Conservation (phyloP, 2,797 vertebrate species). For the Pipistrellus kuhlii region DNA sequence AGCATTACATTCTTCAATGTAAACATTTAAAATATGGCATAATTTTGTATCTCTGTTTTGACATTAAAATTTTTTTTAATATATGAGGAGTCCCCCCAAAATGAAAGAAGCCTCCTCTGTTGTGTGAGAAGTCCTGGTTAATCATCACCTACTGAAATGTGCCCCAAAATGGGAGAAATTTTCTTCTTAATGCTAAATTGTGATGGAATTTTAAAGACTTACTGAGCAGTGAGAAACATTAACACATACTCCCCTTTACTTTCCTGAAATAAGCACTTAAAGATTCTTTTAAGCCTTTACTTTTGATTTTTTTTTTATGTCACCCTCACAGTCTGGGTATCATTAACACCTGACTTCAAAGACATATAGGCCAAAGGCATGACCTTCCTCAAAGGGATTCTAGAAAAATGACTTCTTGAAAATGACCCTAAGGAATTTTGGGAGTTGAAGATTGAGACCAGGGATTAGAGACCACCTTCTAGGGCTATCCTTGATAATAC, state of each 20-base stretch:
- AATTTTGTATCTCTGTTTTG: background rate
- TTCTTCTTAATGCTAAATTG: background rate
- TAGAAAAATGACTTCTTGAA: conserved; percentile 58
- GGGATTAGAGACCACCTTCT: background rate
- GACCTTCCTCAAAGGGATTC: conserved; percentile 48
- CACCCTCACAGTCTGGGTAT: conserved; percentile 35
- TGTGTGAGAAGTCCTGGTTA: background rate
- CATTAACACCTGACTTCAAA: conserved; percentile 70
- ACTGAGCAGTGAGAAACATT: conserved; percentile 19
- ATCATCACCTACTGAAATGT: background rate
- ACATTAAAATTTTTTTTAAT: background rate
- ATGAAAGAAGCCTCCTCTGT: background rate
- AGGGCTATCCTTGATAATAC: background rate
- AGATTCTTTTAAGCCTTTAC: conserved; percentile 17
- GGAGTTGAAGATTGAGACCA: background rate
- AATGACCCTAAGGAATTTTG: background rate
- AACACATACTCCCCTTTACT: background rate
- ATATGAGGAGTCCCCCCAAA: background rate
- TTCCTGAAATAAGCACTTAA: conserved; percentile 58
- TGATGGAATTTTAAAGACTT: conserved; percentile 37
- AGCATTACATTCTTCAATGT: background rate
- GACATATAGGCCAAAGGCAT: conserved; percentile 26
- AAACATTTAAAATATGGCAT: background rate
- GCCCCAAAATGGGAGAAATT: background rate
- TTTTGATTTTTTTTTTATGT: conserved; percentile 61